These are phyloP conservation scores for Archips crataeganus DNA, from an alignment of 2,888 invertebrate species.

Conservation along the genomic window DNA sequence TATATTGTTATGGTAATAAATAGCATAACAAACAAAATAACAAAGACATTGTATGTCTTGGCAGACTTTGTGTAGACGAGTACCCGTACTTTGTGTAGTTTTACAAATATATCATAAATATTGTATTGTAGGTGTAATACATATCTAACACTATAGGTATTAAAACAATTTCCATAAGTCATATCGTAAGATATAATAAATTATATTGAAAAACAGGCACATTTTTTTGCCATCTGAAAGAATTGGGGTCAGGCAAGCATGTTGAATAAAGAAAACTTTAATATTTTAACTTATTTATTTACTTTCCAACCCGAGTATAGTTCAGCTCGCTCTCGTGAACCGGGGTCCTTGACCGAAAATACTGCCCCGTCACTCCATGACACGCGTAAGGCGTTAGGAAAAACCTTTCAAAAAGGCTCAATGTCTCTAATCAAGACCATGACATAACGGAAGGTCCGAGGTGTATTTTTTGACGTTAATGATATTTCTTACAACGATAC, in stretches of 20 bases:
- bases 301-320: neutral
- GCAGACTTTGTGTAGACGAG: no score
- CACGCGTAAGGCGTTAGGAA: slow-evolving; percentile 1
- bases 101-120: no score
- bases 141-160: no score
- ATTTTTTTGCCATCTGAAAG: neutral
- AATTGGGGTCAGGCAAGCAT: neutral
- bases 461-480: neutral
- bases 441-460: neutral
- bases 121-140: no score
- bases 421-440: neutral
- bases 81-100: no score
- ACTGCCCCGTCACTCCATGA: slow-evolving; percentile 1
- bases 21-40: no score
- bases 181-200: no score
- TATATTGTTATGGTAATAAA: no score
- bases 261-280: neutral
- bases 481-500: neutral
- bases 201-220: neutral
- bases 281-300: slow-evolving; percentile 10
- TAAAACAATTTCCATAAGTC: no score
- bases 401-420: neutral
- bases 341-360: slow-evolving; percentile 13
- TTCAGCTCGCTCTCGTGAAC: neutral
- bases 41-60: no score